Evolutionary conservation across 2,888 invertebrate genomes (phyloP), one percentile per base, ranked within the genome.

Genomic region (Dorcus parallelipipedus): DNA sequence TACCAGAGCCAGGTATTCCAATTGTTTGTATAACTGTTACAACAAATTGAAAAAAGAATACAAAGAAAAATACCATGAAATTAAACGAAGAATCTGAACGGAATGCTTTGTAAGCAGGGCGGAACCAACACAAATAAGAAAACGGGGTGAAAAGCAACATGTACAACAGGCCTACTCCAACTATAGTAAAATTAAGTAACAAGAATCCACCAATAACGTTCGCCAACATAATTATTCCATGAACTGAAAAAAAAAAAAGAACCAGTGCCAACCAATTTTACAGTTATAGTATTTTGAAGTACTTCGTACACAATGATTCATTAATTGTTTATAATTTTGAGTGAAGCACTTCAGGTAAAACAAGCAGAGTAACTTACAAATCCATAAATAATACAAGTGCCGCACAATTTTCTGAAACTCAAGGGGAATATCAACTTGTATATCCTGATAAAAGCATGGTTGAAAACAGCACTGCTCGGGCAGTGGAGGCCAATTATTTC

Each of bases 371-470:
- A 45, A 17, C 95, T 86, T 83, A 97, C 95, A 93, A 83, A 97
- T 90, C 97, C 98, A 99, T 66, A 97, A 83, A 77, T 97, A 95
- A 78, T 98, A 99, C 59, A 97, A 83, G 74, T 94, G 89, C 67
- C 94, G 89, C 39, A 99, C 98, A 70, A 97, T 89, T 78, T 91
- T 91, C 79, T 99, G 98, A 81, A 99, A 99, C 78, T 98, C 97
- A 50, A 93, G 83, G 23, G 97, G 97, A 77, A 99, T 99, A 76
- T 99, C 99, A 49, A 99, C 93, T 77, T 95, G 94, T 70, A 99
- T 97, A 79, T 99, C 98, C 83, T 99, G 98, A 79, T 98, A 98
- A 82, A 99, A 99, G 79, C 99, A 99, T 0, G 99, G 98, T 76
- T 97, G 94, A 62, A 97, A 86, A 60, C 95, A 96, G 71, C 93